Base-by-base conservation (phyloP, 2,113 vertebrate genomes). In the Cyprinodon variegatus region DNA sequence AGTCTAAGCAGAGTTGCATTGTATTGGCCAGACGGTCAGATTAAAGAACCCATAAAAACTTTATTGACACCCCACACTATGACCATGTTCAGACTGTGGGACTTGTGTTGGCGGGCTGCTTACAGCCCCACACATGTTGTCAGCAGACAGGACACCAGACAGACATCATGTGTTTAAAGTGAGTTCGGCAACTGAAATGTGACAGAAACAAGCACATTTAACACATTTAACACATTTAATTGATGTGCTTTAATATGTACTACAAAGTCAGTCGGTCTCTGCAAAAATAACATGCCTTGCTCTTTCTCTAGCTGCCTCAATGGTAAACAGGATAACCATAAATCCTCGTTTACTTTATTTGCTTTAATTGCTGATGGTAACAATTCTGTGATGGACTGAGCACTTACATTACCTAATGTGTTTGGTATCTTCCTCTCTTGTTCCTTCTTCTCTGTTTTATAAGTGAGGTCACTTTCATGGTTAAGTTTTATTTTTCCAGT, bases 11-110 rank as follows among this genome's bases (percentile, higher is more conserved):
- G 40, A 20, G 59, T 36, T 57, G 50, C n/a, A 15, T 17, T 60
- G 61, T 46, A 72, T 74, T 83, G 85, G 77, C 78, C 48, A 79
- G 64, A 77, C 9, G 40, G 68, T 70, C 46, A 59, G 75, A 83
- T 86, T 80, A 80, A 89, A 87, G 83, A 61, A 17, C 70, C 68
- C 67, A 15, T 0, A 88, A 68, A 90, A 91, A 80, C 57, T 82
- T 86, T 88, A 89, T 78, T 73, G 72, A 50, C 76, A 59, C 77
- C 85, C 67, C 77, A 81, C 79, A 77, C 41, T 83, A 77, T 83
- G 77, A 84, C 86, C 79, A 79, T 74, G 68, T 69, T 50, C 86
- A 90, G 87, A 90, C 87, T 76, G 85, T 81, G 87, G 85, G 65
- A 64, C 4, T 15, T 61, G 69, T 0, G 38, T 39, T 68, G 73